These are phyloP conservation scores for Cosmia trapezina DNA, from an alignment of 2,888 invertebrate genomes.

Conservation along the genomic window DNA sequence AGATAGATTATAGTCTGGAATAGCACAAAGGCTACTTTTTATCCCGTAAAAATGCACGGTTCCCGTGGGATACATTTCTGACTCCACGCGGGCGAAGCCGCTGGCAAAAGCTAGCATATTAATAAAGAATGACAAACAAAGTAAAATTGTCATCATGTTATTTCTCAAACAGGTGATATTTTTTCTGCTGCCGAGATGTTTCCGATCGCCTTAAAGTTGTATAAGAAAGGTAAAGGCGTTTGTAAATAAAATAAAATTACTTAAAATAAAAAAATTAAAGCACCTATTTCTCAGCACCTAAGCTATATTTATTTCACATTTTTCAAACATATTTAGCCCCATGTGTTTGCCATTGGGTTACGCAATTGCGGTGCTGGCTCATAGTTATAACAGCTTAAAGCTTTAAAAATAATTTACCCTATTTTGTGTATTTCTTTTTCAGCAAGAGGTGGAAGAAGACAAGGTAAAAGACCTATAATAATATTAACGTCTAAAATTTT, in stretches of 20 bases:
- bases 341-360: neutral
- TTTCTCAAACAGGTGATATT: conserved; percentile 73
- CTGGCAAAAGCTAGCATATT: neutral
- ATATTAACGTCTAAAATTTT: neutral
- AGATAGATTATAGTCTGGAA: too few relatives aligned
- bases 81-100: too few relatives aligned
- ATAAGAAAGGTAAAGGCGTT: conserved; percentile 78
- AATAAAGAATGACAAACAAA: neutral
- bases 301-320: neutral
- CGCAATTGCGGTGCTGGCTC: neutral
- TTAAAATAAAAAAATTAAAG: too few relatives aligned
- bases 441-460: conserved; percentile 72
- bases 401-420: neutral
- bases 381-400: too few relatives aligned
- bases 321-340: neutral
- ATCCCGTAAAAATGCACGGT: too few relatives aligned
- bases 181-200: conserved; percentile 78
- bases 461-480: neutral
- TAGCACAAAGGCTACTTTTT: too few relatives aligned
- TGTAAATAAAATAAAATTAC: too few relatives aligned
- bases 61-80: too few relatives aligned
- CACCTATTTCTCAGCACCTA: neutral
- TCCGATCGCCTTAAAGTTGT: conserved; percentile 72
- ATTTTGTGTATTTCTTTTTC: conserved; percentile 50
- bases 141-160: neutral